Conservation (phyloP, 2,888 invertebrate species). For the Troides aeacus region DNA sequence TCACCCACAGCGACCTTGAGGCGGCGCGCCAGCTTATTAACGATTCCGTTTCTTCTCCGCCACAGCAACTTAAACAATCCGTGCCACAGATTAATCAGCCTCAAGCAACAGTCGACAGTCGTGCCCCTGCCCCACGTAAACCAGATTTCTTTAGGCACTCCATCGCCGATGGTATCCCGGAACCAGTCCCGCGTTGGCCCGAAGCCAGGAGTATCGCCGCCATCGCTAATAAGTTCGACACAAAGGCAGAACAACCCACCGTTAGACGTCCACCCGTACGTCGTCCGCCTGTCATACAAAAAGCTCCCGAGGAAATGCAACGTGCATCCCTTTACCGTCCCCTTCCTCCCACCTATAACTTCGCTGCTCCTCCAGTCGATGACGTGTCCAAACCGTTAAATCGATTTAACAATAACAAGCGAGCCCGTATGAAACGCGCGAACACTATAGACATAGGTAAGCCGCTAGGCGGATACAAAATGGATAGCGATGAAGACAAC, state of each 20-base stretch:
- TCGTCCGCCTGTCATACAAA: conserved; percentile 37
- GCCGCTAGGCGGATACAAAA: conserved; percentile 78
- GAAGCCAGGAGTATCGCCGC: conserved; percentile 63
- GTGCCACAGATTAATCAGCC: conserved; percentile 7
- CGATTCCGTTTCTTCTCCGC: conserved; percentile 46
- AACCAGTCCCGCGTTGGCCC: conserved; percentile 47
- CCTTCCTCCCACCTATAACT: conserved; percentile 69
- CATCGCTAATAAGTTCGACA: conserved; percentile 67
- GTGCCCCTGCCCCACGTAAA: conserved; percentile 49
- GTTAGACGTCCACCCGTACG: conserved; percentile 33
- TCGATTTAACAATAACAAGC: conserved; percentile 81
- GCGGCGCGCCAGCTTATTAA: conserved; percentile 88
- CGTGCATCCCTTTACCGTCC: conserved; percentile 60
- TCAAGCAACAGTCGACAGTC: conserved; percentile 54
- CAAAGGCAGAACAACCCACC: conserved; percentile 48
- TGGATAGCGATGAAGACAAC: conserved; percentile 71
- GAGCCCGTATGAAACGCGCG: conserved; percentile 90
- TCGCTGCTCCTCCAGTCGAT: conserved; percentile 60
- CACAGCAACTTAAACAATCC: conserved; percentile 54
- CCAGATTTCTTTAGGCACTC: conserved; percentile 69
- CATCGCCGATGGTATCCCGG: conserved; percentile 47
- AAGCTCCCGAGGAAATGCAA: conserved; percentile 48
- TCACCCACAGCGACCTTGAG: conserved; percentile 89
- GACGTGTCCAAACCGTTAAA: conserved; percentile 63
- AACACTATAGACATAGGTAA: conserved; percentile 94